These are phyloP conservation scores for Phania funesta DNA, from an alignment of 2,888 invertebrate genomes.

Conservation along the genomic window DNA sequence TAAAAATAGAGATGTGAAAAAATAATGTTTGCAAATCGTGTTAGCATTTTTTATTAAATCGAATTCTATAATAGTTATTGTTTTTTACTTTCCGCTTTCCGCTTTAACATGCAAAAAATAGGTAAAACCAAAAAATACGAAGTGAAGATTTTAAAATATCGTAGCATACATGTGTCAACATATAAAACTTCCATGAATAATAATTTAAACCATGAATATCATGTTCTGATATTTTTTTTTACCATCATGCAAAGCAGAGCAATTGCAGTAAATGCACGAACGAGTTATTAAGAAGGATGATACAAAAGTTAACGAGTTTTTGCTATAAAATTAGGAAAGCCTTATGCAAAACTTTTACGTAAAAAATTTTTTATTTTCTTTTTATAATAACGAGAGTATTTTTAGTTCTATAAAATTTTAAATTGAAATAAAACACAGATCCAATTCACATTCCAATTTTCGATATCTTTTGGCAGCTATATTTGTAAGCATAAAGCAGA, in stretches of 20 bases:
- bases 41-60: conserved; percentile 31
- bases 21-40: conserved; percentile 19
- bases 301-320: too few species aligned
- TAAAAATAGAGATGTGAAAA: not conserved
- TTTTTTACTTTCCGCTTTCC: not conserved
- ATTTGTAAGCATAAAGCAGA: too few species aligned
- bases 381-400: too few species aligned
- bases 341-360: too few species aligned
- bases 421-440: too few species aligned
- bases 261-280: conserved; percentile 1
- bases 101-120: not conserved
- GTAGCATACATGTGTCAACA: conserved; percentile 32
- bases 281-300: too few species aligned
- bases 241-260: not conserved
- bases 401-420: too few species aligned
- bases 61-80: conserved; percentile 8
- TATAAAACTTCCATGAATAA: conserved; percentile 47
- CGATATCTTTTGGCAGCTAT: too few species aligned
- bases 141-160: conserved; percentile 28
- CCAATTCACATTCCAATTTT: too few species aligned
- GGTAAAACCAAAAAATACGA: conserved; percentile 1
- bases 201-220: conserved; percentile 33
- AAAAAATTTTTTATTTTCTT: too few species aligned
- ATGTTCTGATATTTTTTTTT: not conserved
- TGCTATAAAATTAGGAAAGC: too few species aligned